These are phyloP conservation scores for Lasius platythorax DNA, from an alignment of 2,888 invertebrate species.

Conservation along the genomic window DNA sequence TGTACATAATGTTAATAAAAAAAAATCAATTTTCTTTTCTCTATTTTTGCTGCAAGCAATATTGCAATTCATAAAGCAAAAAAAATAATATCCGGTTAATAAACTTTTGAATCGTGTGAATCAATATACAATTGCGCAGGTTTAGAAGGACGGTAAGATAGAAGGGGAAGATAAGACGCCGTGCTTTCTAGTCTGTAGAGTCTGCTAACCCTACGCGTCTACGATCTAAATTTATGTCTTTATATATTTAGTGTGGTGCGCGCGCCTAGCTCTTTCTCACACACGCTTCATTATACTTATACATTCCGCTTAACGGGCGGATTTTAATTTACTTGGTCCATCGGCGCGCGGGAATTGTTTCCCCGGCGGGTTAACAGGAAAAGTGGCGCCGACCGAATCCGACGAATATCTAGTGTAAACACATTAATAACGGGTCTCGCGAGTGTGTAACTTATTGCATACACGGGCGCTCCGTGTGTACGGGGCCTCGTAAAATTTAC, in stretches of 20 bases:
- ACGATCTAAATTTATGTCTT: slow-evolving; percentile 75
- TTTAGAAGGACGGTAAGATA: slow-evolving; percentile 30
- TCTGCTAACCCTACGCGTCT: slow-evolving; percentile 59
- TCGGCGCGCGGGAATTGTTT: slow-evolving; percentile 13
- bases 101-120: not conserved
- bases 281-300: slow-evolving; percentile 58
- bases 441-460: slow-evolving; percentile 47
- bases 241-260: slow-evolving; percentile 68
- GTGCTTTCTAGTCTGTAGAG: slow-evolving; percentile 30
- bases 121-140: slow-evolving; percentile 8
- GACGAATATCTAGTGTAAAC: slow-evolving; percentile 53
- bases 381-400: slow-evolving; percentile 53
- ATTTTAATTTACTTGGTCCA: slow-evolving; percentile 49
- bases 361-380: slow-evolving; percentile 39
- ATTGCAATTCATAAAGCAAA: no score
- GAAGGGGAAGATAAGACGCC: slow-evolving; percentile 57
- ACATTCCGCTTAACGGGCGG: slow-evolving; percentile 24
- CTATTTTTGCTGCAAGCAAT: no score
- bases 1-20: not conserved
- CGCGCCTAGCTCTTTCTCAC: slow-evolving; percentile 54
- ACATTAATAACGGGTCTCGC: slow-evolving; percentile 52
- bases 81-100: not conserved
- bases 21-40: not conserved
- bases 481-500: slow-evolving; percentile 77
- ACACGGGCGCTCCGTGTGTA: slow-evolving; percentile 51